Base-by-base conservation (phyloP, 2,113 vertebrate species). In the Perognathus longimembris region DNA sequence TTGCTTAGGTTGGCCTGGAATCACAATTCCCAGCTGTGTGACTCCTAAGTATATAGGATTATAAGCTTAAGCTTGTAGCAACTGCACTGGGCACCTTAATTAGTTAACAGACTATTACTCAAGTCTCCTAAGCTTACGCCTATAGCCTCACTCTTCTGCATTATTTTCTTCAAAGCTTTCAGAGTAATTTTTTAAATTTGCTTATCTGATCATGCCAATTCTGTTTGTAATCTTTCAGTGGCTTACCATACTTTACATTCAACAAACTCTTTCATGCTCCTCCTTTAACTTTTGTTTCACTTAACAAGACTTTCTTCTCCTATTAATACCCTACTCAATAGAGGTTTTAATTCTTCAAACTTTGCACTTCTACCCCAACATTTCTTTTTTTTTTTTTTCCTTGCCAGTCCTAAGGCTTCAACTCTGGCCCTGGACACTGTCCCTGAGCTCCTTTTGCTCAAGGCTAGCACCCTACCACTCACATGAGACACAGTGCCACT, bases 81-180 rank as follows among this genome's bases (percentile, higher is more conserved):
- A 54, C 50, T 54, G 50, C 50, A 54, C 50, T 54, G 50, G 50
- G 50, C 50, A 54, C 50, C 50, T 54, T 15, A 54, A 54, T 54
- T 54, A 54, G 45, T 86, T 73, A 76, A 8, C 9, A 78, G 18
- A 64, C 32, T 57, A 84, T 24, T 69, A 34, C 26, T 70, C 74
- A 3, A 50, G 40, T 6, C 38, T 83, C 40, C 11, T 74, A 78
- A 92, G 71, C n/a, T 57, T 94, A 8, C 61, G 50, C 42, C 67
- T 84, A 4, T 20, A 75, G 73, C 88, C 24, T 85, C 36, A 76
- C 7, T 80, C 40, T 69, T 76, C 32, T 80, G 26, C 57, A 87
- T 6, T n/a, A 76, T 87, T 91, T 78, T 91, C 78, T 93, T 90
- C 63, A 85, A 77, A 90, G 28, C 7, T 15, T 87, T 24, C 67